Conservation (phyloP, 2,113 vertebrate genomes). For the Nestor notabilis region DNA sequence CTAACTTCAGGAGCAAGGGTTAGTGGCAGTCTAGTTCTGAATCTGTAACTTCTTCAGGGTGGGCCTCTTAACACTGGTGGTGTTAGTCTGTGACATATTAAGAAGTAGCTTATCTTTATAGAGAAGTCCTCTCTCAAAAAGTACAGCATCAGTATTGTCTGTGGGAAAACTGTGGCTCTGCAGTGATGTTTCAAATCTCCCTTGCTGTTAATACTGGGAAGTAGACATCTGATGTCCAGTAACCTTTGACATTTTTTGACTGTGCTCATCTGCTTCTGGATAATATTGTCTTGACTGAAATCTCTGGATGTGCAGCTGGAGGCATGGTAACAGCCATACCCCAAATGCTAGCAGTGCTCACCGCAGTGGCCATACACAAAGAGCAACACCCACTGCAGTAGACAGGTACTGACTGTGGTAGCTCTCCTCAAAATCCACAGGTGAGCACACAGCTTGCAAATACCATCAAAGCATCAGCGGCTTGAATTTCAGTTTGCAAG, state of each 20-base stretch:
- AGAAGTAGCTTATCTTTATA: neutral
- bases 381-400: neutral
- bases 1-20: neutral
- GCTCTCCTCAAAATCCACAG: neutral
- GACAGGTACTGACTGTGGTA: too few relatives aligned
- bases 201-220: neutral
- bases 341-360: neutral
- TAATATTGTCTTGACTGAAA: neutral
- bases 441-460: neutral
- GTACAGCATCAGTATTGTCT: neutral
- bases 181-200: neutral
- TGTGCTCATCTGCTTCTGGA: neutral
- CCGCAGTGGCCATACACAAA: neutral
- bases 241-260: neutral
- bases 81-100: neutral
- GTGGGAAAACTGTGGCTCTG: neutral
- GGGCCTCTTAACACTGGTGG: neutral
- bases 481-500: neutral
- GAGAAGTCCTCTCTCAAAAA: neutral
- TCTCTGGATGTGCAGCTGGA: neutral
- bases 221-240: neutral
- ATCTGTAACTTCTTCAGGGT: neutral
- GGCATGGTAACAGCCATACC: neutral
- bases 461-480: neutral
- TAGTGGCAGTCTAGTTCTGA: neutral